These are phyloP conservation scores for Pseudoips prasinana DNA, from an alignment of 2,888 invertebrate species.

Conservation along the genomic window DNA sequence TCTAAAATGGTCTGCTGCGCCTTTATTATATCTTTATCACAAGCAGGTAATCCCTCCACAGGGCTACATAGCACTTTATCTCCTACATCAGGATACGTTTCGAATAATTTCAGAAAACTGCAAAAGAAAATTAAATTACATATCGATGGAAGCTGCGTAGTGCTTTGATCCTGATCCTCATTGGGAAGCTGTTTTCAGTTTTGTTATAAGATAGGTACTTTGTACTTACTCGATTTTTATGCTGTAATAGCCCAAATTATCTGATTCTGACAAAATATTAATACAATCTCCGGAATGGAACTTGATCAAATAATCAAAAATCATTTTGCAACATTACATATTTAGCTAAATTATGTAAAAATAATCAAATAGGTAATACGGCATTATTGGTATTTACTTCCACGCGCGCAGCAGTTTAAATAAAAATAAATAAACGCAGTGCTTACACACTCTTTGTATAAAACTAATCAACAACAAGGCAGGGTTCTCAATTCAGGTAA, in stretches of 20 bases:
- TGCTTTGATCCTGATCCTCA: too few relatives aligned
- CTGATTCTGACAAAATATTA: constrained; percentile 82
- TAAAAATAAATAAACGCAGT: too few relatives aligned
- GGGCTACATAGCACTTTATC: constrained; percentile 86
- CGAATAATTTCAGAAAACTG: constrained; percentile 87
- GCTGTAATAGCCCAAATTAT: constrained; percentile 83
- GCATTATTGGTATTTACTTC: too few relatives aligned
- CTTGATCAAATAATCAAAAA: constrained; percentile 80
- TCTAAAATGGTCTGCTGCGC: constrained; percentile 82
- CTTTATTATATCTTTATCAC: constrained; percentile 83
- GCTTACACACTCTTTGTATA: too few relatives aligned
- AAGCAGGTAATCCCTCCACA: constrained; percentile 81
- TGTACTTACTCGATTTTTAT: constrained; percentile 86
- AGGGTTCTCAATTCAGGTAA: too few relatives aligned
- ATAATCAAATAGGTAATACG: too few relatives aligned
- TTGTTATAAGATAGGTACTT: background rate
- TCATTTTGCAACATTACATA: constrained; percentile 45
- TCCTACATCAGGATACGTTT: constrained; percentile 85
- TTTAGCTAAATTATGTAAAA: background rate
- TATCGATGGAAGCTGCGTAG: too few relatives aligned
- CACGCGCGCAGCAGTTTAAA: too few relatives aligned
- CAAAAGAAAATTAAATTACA: too few relatives aligned
- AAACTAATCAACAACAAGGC: too few relatives aligned
- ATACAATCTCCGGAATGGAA: constrained; percentile 84
- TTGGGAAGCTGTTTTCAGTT: too few relatives aligned